Percentiles rank a stretch among this genome's conserved stretches.
These are phyloP conservation scores for Nansenia antarctica DNA, from an alignment of 2,113 vertebrate genomes.

Conservation along the genomic window DNA sequence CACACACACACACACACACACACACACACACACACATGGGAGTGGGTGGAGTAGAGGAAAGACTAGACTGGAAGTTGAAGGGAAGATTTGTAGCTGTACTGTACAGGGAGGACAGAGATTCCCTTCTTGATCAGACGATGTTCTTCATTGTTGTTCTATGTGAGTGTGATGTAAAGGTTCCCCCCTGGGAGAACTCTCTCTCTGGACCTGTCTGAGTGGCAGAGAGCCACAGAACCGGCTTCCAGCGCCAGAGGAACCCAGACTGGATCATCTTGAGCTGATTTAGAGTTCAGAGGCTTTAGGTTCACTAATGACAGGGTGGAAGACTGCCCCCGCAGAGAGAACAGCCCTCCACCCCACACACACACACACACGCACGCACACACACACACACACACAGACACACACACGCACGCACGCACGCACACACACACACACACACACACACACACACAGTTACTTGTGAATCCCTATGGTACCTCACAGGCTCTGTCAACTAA, in stretches of 20 bases:
- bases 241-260: conserved; percentile 40
- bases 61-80: background rate
- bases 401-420: background rate
- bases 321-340: conserved; percentile 45
- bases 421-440: background rate
- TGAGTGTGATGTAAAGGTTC: background rate
- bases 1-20: conserved; percentile 3
- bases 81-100: background rate
- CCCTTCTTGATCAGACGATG: conserved; percentile 26
- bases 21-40: background rate
- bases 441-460: conserved; percentile 14
- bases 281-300: conserved; percentile 71
- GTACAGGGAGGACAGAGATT: no score
- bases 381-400: background rate
- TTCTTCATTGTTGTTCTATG: no score
- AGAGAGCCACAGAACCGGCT: background rate
- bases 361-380: conserved; percentile 3
- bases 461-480: conserved; percentile 49
- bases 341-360: conserved; percentile 7
- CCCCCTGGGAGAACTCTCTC: background rate
- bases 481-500: conserved; percentile 47
- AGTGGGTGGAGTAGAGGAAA: background rate
- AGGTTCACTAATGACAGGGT: conserved; percentile 68
- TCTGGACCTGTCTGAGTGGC: background rate
- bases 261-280: conserved; percentile 69